A percentile compares a stretch with the other conserved stretches of the same genome.
Evolutionary conservation across 2,888 invertebrate genomes (phyloP).

Genomic region (Rosalia funebris): DNA sequence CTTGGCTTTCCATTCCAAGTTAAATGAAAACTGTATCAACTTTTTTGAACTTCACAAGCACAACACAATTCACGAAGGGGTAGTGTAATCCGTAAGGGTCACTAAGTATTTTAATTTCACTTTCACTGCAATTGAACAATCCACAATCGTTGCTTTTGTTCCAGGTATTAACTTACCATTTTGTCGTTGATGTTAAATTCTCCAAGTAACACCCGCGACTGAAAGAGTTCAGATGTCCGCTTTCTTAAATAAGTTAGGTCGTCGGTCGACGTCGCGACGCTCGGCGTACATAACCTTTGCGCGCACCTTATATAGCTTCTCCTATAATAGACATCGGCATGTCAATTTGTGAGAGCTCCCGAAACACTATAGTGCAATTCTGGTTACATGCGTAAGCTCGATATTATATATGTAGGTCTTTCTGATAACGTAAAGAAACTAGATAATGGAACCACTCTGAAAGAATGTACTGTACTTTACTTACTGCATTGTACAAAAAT

Average conservation of each 20-base stretch:
- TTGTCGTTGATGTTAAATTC: slow-evolving; percentile 55
- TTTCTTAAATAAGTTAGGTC: slow-evolving; percentile 59
- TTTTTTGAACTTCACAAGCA: not conserved
- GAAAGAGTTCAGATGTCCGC: slow-evolving; percentile 40
- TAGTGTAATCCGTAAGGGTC: not conserved
- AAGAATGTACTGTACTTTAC: too few relatives aligned
- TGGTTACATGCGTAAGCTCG: slow-evolving; percentile 9
- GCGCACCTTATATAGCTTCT: slow-evolving; percentile 58
- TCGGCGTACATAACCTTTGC: slow-evolving; percentile 44
- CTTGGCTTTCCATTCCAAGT: too few relatives aligned
- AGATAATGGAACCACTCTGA: too few relatives aligned
- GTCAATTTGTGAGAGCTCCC: slow-evolving; percentile 28
- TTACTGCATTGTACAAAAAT: too few relatives aligned
- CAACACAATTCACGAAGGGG: slow-evolving; percentile 3
- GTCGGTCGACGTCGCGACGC: slow-evolving; percentile 39
- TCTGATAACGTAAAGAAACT: too few relatives aligned
- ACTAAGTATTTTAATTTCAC: not conserved
- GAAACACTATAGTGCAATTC: slow-evolving; percentile 44
- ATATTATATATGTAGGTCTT: too few relatives aligned
- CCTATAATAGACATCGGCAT: slow-evolving; percentile 54
- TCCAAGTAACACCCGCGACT: slow-evolving; percentile 61
- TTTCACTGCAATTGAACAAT: not conserved
- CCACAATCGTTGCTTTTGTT: not conserved
- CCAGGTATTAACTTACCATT: slow-evolving; percentile 59
- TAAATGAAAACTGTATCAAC: slow-evolving; percentile 8